These are phyloP conservation scores for Wasmannia auropunctata DNA, from an alignment of 1,140 invertebrate species.

Conservation along the genomic window DNA sequence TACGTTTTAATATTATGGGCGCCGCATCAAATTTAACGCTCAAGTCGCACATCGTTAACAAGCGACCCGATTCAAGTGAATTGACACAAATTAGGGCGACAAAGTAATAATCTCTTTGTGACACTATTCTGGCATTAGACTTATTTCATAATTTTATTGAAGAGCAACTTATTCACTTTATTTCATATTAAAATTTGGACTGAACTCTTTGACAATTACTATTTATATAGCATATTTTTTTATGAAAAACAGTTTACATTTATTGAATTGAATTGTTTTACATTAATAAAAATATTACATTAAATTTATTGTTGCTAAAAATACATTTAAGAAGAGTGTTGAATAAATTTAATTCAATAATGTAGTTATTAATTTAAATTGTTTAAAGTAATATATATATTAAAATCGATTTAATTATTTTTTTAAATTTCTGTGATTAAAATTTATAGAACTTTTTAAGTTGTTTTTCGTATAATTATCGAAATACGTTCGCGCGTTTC, in stretches of 20 bases:
- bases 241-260: background rate
- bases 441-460: background rate
- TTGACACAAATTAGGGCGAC: constrained; percentile 73
- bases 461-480: background rate
- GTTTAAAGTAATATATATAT: background rate
- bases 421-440: background rate
- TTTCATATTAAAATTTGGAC: background rate
- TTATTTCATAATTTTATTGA: constrained; percentile 28
- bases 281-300: constrained; percentile 1
- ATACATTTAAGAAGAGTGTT: background rate
- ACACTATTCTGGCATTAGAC: constrained; percentile 10
- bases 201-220: background rate
- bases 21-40: constrained; percentile 64
- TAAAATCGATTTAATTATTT: background rate
- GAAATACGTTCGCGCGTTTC: background rate
- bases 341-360: background rate
- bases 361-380: background rate
- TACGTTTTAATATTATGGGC: constrained; percentile 62
- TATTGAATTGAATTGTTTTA: background rate
- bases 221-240: background rate
- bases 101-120: constrained; percentile 46
- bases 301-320: background rate
- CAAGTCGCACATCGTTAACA: constrained; percentile 60
- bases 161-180: background rate
- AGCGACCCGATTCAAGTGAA: constrained; percentile 69